These are phyloP conservation scores for Falco naumanni DNA, from an alignment of 2,797 vertebrate genomes.

Conservation along the genomic window DNA sequence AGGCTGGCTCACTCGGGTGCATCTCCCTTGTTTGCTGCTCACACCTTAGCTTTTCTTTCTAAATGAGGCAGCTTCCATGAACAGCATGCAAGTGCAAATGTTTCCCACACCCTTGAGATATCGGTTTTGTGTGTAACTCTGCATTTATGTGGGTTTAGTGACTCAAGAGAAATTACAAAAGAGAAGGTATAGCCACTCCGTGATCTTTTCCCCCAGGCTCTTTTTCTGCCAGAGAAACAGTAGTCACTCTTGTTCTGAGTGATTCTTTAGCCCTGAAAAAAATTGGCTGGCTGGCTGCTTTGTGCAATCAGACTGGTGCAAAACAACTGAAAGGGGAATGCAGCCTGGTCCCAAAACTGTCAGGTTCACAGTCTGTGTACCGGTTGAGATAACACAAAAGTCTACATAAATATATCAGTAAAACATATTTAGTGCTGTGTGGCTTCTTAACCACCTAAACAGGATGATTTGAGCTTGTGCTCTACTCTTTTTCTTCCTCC, in stretches of 20 bases:
- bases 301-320: neutral
- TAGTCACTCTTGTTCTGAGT: neutral
- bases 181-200: fast-evolving
- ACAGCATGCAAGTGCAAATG: neutral
- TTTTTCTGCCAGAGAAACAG: neutral
- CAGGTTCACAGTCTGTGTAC: neutral
- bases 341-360: neutral
- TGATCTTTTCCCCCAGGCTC: neutral
- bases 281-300: neutral
- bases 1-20: neutral
- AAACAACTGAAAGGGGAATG: neutral
- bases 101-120: neutral
- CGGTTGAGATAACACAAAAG: fast-evolving
- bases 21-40: neutral
- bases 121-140: neutral
- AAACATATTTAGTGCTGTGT: neutral
- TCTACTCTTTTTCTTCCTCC: neutral
- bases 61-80: too few species aligned
- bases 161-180: neutral
- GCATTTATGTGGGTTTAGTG: fast-evolving
- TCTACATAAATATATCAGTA: neutral
- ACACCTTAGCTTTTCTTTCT: neutral
- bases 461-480: neutral
- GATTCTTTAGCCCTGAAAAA: neutral
- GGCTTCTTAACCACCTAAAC: neutral